Conservation (phyloP, 1,140 invertebrate genomes). For the Oryctes rhinoceros region DNA sequence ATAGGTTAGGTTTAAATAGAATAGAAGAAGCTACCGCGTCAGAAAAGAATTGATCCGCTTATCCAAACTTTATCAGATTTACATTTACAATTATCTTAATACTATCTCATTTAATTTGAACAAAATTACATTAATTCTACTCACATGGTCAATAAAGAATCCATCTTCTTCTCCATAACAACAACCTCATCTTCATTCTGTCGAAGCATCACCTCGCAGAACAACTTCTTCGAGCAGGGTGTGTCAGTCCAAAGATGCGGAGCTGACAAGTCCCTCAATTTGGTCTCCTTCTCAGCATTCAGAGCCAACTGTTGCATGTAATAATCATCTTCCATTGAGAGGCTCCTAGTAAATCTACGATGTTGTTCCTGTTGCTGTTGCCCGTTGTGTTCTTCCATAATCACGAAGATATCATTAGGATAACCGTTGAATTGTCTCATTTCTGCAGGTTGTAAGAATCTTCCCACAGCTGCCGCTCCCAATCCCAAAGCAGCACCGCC, state of each 20-base stretch:
- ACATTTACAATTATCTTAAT: too few species aligned
- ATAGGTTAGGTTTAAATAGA: too few species aligned
- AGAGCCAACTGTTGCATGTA: constrained; percentile 61
- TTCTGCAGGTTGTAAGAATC: constrained; percentile 73
- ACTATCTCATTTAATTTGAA: too few species aligned
- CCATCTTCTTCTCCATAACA: constrained; percentile 82
- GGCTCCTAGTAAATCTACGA: constrained; percentile 62
- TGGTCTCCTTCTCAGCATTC: constrained; percentile 62
- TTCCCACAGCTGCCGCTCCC: constrained; percentile 79
- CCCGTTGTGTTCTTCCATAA: constrained; percentile 49
- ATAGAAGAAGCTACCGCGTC: too few species aligned
- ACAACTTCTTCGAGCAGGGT: constrained; percentile 77
- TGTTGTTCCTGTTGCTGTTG: constrained; percentile 50
- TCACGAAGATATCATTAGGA: constrained; percentile 53
- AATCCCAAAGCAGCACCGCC: constrained; percentile 78
- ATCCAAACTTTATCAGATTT: too few species aligned
- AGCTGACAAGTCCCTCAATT: constrained; percentile 66
- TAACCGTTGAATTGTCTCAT: constrained; percentile 62
- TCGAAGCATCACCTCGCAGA: constrained; percentile 76
- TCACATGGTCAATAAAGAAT: constrained; percentile 74
- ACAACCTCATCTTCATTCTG: constrained; percentile 71
- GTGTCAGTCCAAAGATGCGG: constrained; percentile 73
- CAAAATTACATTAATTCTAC: constrained; percentile 57
- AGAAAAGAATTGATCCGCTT: too few species aligned
- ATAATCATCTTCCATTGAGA: constrained; percentile 55